Evolutionary conservation across 92 coral and sea anemone species (phyloP), one percentile per base, ranked within the genome.

Genomic region (Isaurus tuberculatus): DNA sequence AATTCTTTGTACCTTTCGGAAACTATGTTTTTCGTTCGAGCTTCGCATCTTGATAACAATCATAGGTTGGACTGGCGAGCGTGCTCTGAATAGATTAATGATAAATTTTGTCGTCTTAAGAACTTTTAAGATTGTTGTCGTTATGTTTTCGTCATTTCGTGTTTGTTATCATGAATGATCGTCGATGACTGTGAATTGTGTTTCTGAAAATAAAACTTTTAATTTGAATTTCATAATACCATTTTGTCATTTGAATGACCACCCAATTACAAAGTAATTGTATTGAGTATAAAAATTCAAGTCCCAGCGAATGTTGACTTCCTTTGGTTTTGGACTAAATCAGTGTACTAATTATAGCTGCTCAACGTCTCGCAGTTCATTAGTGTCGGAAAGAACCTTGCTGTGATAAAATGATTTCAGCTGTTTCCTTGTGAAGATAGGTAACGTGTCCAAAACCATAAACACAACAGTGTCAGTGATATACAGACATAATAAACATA

Each of bases 381-480:
- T 57, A 7, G 51, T 19, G 31, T 13, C 14, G 3, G 36, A 75
- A 57, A 34, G 15, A 77, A 77, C 58, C 55, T 61, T 61, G 70
- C 51, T 13, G 51, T 22, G 82, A 36, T 36, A 13, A 70, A 44
- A 43, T 19, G 5, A 57, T 34, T 57, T 25, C 82, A 58, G 70
- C 44, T 58, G 80, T 58, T 77, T 77, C 70, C 69, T 55, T 60
- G 57, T 36, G 17, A 16, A 57, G 70, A 30, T 23, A 34, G 49
- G 55, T 58, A 77, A 34, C 55, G 53, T 30, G 58, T 34, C 14
- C 15, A 22, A 57, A 30, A 29, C 14, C 43, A 30, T 19, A 74
- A 73, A 53, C 29, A 37, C 27, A 34, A 73, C 19, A 51, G 25
- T 17, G 19, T 48, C 44, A 20, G 11, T 42, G 58, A 51, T 16